Conservation (phyloP, 2,888 invertebrate species). For the Schizaphis graminum region DNA sequence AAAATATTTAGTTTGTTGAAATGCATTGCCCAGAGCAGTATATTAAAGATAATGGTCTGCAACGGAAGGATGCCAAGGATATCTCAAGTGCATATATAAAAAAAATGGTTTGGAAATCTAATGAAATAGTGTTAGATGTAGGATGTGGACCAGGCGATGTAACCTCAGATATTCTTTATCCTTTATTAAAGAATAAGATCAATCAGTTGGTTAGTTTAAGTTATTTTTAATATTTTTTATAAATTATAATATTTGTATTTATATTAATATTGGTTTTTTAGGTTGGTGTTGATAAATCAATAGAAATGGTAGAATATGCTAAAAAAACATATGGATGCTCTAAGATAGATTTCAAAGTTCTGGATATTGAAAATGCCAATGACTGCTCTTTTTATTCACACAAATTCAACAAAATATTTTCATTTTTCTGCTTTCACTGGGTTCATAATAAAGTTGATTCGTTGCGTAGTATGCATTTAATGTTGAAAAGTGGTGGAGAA, state of each 20-base stretch:
- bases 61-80: constrained; percentile 45
- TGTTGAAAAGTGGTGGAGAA: constrained; percentile 57
- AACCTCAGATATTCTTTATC: constrained; percentile 73
- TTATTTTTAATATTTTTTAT: not conserved
- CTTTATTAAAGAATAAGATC: constrained; percentile 73
- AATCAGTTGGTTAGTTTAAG: constrained; percentile 62
- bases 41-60: constrained; percentile 16
- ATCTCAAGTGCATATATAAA: not conserved
- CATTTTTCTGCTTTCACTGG: constrained; percentile 58
- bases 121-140: constrained; percentile 73
- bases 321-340: not conserved
- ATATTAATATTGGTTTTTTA: not conserved
- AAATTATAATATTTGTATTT: not conserved
- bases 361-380: constrained; percentile 56
- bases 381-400: not conserved
- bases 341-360: constrained; percentile 30
- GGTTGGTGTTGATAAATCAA: constrained; percentile 55
- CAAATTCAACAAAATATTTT: constrained; percentile 51
- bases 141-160: constrained; percentile 70
- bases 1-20: constrained; percentile 42
- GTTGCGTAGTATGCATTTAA: constrained; percentile 36
- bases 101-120: constrained; percentile 72
- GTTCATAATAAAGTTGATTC: constrained; percentile 41
- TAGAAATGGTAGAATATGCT: constrained; percentile 37
- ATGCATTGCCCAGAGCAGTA: constrained; percentile 56